These are phyloP conservation scores for Agelaius tricolor DNA, from an alignment of 2,113 vertebrate genomes.

Conservation along the genomic window DNA sequence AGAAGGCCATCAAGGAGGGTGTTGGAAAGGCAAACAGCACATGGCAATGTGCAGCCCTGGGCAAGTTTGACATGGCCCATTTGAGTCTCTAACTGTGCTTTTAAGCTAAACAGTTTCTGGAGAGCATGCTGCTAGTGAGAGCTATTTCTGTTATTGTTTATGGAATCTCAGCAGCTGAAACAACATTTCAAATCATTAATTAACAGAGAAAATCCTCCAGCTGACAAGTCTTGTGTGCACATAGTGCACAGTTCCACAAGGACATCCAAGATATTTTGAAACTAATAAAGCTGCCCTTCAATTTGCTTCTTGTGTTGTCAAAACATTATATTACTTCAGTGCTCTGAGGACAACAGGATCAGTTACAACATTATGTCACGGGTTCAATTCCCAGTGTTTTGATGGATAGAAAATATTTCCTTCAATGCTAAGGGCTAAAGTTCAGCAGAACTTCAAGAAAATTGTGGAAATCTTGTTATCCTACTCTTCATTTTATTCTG, in stretches of 20 bases:
- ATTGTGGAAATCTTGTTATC: background rate
- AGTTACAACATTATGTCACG: background rate
- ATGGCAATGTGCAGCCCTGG: background rate
- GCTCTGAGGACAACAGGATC: background rate
- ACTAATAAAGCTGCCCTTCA: background rate
- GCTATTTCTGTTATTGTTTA: constrained; percentile 10
- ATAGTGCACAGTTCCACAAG: background rate
- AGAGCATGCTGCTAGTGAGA: background rate
- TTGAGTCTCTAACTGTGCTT: background rate
- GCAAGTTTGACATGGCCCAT: background rate
- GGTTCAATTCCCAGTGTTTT: background rate
- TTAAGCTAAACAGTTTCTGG: background rate
- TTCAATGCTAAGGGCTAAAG: background rate
- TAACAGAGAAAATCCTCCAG: constrained; percentile 30
- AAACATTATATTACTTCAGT: background rate
- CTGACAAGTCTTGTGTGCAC: background rate
- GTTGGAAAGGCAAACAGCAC: background rate
- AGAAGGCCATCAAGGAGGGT: background rate
- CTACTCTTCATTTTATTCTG: background rate
- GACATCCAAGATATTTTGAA: constrained; percentile 7
- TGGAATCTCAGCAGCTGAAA: constrained; percentile 17
- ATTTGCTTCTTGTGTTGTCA: background rate
- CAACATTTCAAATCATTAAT: constrained; percentile 7
- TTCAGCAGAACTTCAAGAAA: background rate
- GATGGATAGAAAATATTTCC: background rate